Conservation (phyloP, 2,797 vertebrate genomes). For the Nasua narica region DNA sequence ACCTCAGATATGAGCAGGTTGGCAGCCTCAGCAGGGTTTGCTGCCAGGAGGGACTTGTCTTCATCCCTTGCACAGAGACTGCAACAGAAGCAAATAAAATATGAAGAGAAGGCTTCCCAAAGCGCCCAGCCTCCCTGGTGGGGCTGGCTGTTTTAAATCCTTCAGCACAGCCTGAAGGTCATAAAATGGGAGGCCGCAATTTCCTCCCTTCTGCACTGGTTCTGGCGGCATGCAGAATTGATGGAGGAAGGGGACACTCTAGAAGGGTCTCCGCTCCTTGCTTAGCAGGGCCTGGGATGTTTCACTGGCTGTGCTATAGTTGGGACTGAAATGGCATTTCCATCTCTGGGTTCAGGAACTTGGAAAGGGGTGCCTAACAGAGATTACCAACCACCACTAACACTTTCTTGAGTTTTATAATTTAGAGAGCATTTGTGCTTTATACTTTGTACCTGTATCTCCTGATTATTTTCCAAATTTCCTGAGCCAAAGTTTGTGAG, state of each 20-base stretch:
- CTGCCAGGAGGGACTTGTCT: not conserved
- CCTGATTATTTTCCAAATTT: not conserved
- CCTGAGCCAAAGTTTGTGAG: not conserved
- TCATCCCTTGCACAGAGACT: not conserved
- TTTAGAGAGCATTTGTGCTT: not conserved
- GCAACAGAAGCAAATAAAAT: not conserved
- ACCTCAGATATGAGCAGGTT: not conserved
- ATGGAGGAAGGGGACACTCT: not conserved
- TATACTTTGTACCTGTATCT: not conserved
- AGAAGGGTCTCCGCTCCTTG: not conserved
- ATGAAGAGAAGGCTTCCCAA: conserved; percentile 59
- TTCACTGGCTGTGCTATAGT: not conserved
- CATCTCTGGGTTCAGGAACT: conserved; percentile 21
- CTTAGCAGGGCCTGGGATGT: not conserved
- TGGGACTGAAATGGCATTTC: conserved; percentile 61
- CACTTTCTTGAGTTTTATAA: not conserved
- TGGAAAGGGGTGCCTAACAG: not conserved
- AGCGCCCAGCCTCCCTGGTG: not conserved
- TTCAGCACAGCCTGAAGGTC: conserved; percentile 49
- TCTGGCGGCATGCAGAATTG: conserved; percentile 29
- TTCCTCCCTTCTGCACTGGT: conserved; percentile 38
- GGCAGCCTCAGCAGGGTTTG: not conserved
- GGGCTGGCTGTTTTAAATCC: conserved; percentile 50
- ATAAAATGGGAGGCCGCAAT: conserved; percentile 65
- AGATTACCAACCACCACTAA: not conserved